Base-by-base conservation (phyloP, 92 coral and sea anemone genomes). In the Montipora capitata region DNA sequence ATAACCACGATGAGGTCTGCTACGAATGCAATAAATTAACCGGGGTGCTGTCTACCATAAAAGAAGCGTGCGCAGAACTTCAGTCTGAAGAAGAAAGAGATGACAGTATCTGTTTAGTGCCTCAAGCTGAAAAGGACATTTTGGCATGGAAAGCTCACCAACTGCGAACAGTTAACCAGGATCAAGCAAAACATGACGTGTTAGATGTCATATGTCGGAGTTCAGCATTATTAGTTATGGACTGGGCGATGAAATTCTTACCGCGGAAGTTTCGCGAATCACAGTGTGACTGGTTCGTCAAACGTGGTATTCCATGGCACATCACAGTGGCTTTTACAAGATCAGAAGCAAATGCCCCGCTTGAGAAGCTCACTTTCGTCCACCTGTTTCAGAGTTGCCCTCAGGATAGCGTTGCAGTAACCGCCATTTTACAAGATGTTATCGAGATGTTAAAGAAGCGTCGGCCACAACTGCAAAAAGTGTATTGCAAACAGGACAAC, bases 401-500 rank as follows among this genome's bases (percentile, higher is more conserved):
- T 61, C 67, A 61, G 67, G 88, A 84, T 64, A 72, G 74, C 35
- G 74, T 59, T 3, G 80, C 81, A 39, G 75, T 84, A 57, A 17
- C 83, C 49, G 67, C 84, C 15, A 78, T 86, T 17, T 45, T 77
- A 52, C 63, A 49, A 67, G 76, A 85, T 66, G 82, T 75, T 39
- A 65, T 85, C 38, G 63, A 12, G 0, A 74, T 70, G 1, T 18
- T 77, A 41, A 86, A 86, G 70, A 57, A 61, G 9, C 75, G 51
- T 1, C 68, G 63, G 1, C 89, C 89, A 45, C 43, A 51, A 45
- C 66, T 76, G 18, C 27, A 86, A n/a, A 86, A 65, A 68, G 90
- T 40, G 42, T 86, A 45, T 13, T 86, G 68, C 17, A 86, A 86
- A 86, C 90, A 86, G 16, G 90, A 86, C 78, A 86, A 86, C 56